Evolutionary conservation across 1,140 invertebrate species (phyloP).

Genomic region (Scylla paramamosain): DNA sequence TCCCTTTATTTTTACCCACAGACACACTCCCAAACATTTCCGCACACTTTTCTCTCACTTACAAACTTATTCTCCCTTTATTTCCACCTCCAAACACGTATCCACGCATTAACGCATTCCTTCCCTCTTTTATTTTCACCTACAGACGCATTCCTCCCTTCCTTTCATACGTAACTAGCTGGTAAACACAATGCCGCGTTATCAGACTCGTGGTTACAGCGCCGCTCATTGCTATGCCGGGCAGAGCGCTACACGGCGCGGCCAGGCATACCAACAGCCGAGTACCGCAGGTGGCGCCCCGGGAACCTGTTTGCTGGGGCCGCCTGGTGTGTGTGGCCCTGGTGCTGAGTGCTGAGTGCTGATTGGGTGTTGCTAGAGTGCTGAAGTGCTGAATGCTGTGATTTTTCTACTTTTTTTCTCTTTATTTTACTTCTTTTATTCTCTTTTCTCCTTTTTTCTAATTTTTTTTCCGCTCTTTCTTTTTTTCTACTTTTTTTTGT

Average conservation of each 20-base stretch:
- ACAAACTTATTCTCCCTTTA: too few species aligned
- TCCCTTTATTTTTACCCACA: too few species aligned
- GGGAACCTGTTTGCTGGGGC: conserved; percentile 38
- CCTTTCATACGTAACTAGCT: not conserved
- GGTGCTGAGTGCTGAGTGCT: conserved; percentile 13
- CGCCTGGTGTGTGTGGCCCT: not conserved
- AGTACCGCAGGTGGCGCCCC: conserved; percentile 35
- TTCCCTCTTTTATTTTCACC: too few species aligned
- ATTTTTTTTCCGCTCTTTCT: not conserved
- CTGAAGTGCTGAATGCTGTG: too few species aligned
- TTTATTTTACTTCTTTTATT: too few species aligned
- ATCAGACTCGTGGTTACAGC: not conserved
- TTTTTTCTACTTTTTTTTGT: not conserved
- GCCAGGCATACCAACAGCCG: conserved; percentile 31
- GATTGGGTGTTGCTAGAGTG: not conserved
- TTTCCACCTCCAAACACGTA: too few species aligned
- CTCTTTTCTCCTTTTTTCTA: not conserved
- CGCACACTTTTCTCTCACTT: too few species aligned
- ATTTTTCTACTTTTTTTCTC: not conserved
- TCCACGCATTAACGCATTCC: too few species aligned
- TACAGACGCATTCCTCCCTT: not conserved
- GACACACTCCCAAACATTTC: too few species aligned
- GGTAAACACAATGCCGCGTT: not conserved
- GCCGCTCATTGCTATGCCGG: conserved; percentile 14
- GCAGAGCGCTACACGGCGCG: not conserved